Percentiles rank a stretch among this genome's conserved stretches.
These are phyloP conservation scores for Hirundo rustica DNA, from an alignment of 2,797 vertebrate genomes.

Conservation along the genomic window DNA sequence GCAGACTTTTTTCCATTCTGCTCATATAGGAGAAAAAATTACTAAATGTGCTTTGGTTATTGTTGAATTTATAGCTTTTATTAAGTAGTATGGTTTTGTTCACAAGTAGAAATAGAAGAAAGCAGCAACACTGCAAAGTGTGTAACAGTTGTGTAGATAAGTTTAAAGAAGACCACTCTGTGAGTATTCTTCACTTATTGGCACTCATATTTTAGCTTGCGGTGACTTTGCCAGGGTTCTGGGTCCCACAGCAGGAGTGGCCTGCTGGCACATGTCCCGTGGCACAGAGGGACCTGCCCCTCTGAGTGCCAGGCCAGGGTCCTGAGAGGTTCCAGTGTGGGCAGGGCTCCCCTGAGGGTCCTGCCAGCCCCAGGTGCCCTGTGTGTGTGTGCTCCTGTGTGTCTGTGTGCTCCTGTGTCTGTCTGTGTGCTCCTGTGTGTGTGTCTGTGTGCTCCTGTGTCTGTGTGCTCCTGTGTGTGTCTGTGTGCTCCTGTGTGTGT, in stretches of 20 bases:
- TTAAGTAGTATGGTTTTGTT: neutral
- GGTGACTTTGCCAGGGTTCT: neutral
- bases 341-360: neutral
- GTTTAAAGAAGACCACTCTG: neutral
- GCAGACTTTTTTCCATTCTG: neutral
- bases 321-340: fast-evolving
- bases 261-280: fast-evolving
- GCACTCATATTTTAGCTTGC: fast-evolving
- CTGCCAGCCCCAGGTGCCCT: neutral
- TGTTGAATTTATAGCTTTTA: neutral
- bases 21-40: neutral
- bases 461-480: too few relatives aligned
- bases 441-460: too few relatives aligned
- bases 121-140: neutral
- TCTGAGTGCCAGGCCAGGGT: neutral
- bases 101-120: neutral
- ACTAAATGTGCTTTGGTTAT: neutral
- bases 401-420: too few relatives aligned
- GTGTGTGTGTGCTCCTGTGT: too few relatives aligned
- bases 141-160: neutral
- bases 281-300: neutral
- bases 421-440: too few relatives aligned
- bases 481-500: too few relatives aligned
- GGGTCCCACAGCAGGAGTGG: neutral
- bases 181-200: neutral